These are phyloP conservation scores for Sphenodon punctatus DNA, from an alignment of 2,797 vertebrate genomes.

Conservation along the genomic window DNA sequence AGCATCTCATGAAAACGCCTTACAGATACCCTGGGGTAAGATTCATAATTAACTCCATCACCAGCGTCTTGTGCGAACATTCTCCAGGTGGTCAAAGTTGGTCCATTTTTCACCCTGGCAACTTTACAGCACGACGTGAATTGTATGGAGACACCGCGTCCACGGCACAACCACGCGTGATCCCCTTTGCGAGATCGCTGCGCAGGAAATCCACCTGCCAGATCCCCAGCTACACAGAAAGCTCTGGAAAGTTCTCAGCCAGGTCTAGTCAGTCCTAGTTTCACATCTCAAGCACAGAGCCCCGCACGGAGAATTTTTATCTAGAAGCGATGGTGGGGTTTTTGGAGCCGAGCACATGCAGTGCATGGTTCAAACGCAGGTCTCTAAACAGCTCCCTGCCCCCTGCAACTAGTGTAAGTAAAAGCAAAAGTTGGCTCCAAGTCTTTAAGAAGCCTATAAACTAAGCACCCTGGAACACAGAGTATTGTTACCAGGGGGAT, in stretches of 20 bases:
- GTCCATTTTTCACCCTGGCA: accelerated
- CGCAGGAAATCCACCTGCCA: background rate
- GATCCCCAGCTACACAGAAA: background rate
- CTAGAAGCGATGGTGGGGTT: background rate
- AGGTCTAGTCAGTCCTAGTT: background rate
- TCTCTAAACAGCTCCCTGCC: no score
- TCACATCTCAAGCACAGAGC: background rate
- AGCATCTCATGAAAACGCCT: no score
- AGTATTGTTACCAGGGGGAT: no score
- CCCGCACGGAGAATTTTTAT: background rate
- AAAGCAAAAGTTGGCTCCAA: background rate
- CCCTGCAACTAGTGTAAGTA: background rate
- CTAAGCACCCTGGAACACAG: no score
- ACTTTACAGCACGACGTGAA: background rate
- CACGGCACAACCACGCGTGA: accelerated
- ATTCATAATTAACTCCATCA: no score
- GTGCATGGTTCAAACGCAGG: background rate
- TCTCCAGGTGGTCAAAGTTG: background rate
- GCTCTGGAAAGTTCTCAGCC: background rate
- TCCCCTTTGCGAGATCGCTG: accelerated
- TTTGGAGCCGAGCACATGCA: background rate
- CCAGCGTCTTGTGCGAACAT: no score
- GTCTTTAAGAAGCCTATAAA: background rate
- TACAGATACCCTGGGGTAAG: no score
- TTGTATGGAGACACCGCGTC: background rate